Percentiles rank a stretch among this genome's conserved stretches.
phyloP scores from a whole-genome alignment of 2,888 invertebrate species.

The Quadroppia sp. region DNA sequence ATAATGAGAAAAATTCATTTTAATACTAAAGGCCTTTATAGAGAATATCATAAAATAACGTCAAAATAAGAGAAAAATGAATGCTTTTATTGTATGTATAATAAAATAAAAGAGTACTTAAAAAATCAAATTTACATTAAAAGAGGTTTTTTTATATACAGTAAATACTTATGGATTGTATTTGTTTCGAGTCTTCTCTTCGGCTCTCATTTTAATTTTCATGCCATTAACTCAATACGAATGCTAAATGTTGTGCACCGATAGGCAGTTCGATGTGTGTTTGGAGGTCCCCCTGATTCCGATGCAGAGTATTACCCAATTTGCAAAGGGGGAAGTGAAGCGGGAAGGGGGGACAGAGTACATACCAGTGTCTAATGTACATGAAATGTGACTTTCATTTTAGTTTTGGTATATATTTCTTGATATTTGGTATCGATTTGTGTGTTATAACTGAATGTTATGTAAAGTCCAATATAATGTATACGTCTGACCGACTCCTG shows the following conservation, averaged over 20 bases:
- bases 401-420: neutral
- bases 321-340: constrained; percentile 1
- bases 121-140: constrained; percentile 34
- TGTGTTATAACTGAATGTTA: neutral
- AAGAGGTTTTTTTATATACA: constrained; percentile 6
- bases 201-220: constrained; percentile 30
- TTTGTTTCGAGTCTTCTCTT: neutral
- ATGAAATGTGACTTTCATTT: constrained; percentile 18
- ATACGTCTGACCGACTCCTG: constrained; percentile 16
- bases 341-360: neutral
- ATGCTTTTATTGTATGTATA: constrained; percentile 27
- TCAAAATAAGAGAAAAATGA: neutral
- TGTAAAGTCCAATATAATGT: neutral
- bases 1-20: constrained; percentile 13
- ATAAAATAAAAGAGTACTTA: constrained; percentile 31
- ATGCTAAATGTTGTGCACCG: constrained; percentile 22
- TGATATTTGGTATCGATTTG: constrained; percentile 10
- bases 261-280: neutral
- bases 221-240: constrained; percentile 32
- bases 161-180: constrained; percentile 6
- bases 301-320: neutral
- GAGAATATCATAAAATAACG: neutral
- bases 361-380: constrained; percentile 4
- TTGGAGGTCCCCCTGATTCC: neutral
- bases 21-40: neutral